phyloP scores from a whole-genome alignment of 1,140 invertebrate species.

The Lithobius niger region DNA sequence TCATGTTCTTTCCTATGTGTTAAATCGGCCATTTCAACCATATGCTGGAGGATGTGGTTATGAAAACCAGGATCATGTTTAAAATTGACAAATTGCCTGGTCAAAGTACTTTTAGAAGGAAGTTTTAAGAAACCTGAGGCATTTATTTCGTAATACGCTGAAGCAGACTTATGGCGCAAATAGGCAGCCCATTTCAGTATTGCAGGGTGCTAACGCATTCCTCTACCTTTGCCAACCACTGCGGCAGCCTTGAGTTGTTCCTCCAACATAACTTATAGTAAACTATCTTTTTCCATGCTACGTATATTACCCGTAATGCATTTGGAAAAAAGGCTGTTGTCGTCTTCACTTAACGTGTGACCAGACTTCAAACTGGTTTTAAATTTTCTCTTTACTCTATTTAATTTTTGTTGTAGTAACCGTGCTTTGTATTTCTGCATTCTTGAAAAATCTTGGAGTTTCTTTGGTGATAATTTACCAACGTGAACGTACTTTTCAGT shows the following conservation, averaged over 20 bases:
- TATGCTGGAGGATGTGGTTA: neutral
- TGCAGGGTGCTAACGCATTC: neutral
- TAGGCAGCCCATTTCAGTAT: constrained; percentile 1
- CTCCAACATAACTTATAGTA: neutral
- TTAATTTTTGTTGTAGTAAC: neutral
- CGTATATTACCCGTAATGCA: neutral
- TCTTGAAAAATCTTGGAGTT: neutral
- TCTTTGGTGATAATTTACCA: neutral
- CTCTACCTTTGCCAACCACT: neutral
- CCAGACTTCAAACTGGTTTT: neutral
- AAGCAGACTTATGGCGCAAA: neutral
- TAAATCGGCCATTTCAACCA: neutral
- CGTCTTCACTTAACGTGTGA: neutral
- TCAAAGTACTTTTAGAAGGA: neutral
- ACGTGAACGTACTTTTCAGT: neutral
- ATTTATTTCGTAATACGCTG: neutral
- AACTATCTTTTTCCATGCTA: neutral
- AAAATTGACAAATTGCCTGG: neutral
- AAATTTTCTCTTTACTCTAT: neutral
- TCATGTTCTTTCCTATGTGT: neutral
- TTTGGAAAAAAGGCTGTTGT: neutral
- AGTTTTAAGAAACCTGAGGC: constrained; percentile 1
- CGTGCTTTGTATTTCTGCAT: neutral
- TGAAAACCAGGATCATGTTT: constrained; percentile 1
- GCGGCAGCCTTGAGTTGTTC: neutral